Conservation (phyloP, 2,888 invertebrate genomes). For the Amphipoea lucens region DNA sequence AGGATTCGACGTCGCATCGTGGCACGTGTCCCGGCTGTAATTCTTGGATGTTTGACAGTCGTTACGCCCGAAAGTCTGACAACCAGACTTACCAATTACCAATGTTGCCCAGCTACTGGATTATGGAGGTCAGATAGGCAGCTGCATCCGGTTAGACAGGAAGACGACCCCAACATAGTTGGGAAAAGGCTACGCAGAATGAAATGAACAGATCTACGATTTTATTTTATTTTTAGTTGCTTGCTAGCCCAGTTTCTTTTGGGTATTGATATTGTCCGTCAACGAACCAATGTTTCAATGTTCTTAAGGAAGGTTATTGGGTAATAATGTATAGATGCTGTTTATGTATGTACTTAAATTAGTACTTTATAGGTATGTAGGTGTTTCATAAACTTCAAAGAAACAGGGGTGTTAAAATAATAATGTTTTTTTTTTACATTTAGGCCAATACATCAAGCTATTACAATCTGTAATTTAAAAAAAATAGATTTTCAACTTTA, state of each 20-base stretch:
- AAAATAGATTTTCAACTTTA: too few relatives aligned
- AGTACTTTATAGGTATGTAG: constrained; percentile 33
- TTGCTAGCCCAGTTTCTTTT: constrained; percentile 8
- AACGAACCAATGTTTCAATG: constrained; percentile 15
- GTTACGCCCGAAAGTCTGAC: too few relatives aligned
- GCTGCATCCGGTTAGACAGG: too few relatives aligned
- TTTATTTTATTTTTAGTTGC: constrained; percentile 16
- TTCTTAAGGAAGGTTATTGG: not conserved
- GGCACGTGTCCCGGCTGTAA: too few relatives aligned
- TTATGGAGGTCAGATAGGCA: too few relatives aligned
- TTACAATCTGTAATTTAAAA: too few relatives aligned
- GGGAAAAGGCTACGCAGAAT: not conserved
- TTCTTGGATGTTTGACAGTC: too few relatives aligned
- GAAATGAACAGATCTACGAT: not conserved
- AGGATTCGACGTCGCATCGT: too few relatives aligned
- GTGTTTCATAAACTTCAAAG: not conserved
- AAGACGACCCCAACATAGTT: too few relatives aligned
- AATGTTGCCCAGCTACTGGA: too few relatives aligned
- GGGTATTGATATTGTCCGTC: constrained; percentile 35
- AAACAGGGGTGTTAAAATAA: not conserved
- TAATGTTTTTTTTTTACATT: not conserved
- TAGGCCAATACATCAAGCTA: too few relatives aligned
- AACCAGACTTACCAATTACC: too few relatives aligned
- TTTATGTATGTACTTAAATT: constrained; percentile 26
- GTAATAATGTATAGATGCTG: constrained; percentile 12